Base-by-base conservation (phyloP, 1,140 invertebrate genomes). In the Trichonephila clavipes region DNA sequence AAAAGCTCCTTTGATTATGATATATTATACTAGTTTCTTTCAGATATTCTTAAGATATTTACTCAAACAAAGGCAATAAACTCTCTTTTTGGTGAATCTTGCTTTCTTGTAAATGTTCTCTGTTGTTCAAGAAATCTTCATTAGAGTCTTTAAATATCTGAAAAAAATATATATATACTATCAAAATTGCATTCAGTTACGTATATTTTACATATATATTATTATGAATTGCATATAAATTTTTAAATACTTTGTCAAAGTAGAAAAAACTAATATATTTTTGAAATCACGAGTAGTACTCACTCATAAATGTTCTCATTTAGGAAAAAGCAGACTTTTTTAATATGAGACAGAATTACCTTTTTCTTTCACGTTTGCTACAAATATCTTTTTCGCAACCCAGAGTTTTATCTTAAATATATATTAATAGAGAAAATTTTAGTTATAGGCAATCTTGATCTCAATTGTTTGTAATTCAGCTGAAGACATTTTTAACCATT, bases 281-380 rank as follows among this genome's bases (percentile, higher is more conserved):
- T 28, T 77, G 28, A 77, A 69, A 77, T 34, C 28, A 34, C 28
- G 28, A 40, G 28, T 24, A 34, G 28, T 77, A 77, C 69, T 77
- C 69, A 77, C 69, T 77, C 24, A 18, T 24, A 72, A 72, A 77
- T 18, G 28, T 77, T 77, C 14, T 34, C 24, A 18, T 40, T 77
- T 77, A 77, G 69, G 69, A n/a, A 14, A 77, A 28, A 28, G 69
- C 34, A 28, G 69, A 77, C 69, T 77, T 69, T 51, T 51, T 69
- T 77, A 40, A 18, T 16, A 77, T 18, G 18, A 34, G 6, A 34
- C 8, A 77, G 10, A 77, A 16, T 77, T 77, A 77, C 69, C 69
- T 77, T 77, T 77, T 77, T 34, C 14, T 18, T 34, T 34, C 16
- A 34, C 69, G 18, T 34, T 34, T 34, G 69, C 28, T 16, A 34